Evolutionary conservation across 2,113 vertebrate genomes (phyloP), one percentile per base, ranked within the genome.

Genomic region (Marmota monax): DNA sequence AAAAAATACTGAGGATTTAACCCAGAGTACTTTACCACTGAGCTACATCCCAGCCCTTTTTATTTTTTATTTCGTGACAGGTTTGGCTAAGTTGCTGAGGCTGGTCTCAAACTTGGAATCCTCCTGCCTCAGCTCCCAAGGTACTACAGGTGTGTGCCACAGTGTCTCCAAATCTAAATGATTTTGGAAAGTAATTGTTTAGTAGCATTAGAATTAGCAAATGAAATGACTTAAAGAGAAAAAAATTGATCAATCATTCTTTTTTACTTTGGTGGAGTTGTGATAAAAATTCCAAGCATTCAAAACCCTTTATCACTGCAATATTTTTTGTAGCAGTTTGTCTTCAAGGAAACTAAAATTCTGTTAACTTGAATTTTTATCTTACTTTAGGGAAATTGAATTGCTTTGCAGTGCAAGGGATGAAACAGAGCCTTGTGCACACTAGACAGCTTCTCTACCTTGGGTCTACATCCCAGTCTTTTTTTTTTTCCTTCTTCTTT

Each of bases 371-470:
- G 42, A 65, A 53, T 72, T 86, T 87, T 78, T 67, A 37, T 76
- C 88, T 96, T 76, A 85, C 14, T 86, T 77, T 58, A 82, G 18
- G 23, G 79, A 82, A 89, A 56, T 86, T 76, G 72, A 82, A 12
- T 63, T 9, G 10, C 25, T 63, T 27, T 63, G 23, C 58, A 34
- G 53, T 74, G 29, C 85, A 42, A 1, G n/a, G 14, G 37, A 23
- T 7, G 23, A 29, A 76, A 76, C 22, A 27, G 25, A 5, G 29
- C 39, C 6, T 12, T 45, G 37, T 14, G 37, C 39, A 17, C 0
- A 11, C 2, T 42, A 34, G 23, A 56, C 53, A n/a, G 63, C 18
- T 27, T 12, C 14, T 61, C 18, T 48, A 6, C 18, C 9, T 58
- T 63, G 3, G 61, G 25, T 63, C 61, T 63, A 7, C 23, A 27